Conservation (phyloP, 2,888 invertebrate genomes). For the Parapristionchus giblindavisi region DNA sequence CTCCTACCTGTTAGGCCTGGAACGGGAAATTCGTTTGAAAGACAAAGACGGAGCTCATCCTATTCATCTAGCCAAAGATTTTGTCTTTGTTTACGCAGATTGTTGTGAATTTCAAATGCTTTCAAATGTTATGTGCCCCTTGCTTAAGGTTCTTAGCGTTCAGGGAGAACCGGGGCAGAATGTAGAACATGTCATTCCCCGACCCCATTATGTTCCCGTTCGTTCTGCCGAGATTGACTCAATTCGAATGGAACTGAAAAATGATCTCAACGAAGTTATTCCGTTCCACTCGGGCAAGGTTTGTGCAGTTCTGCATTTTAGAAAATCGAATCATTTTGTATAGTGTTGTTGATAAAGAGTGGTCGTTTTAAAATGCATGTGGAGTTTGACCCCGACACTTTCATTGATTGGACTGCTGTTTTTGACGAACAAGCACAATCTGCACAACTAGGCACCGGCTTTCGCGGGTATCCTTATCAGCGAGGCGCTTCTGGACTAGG, state of each 20-base stretch:
- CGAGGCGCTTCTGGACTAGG: conserved; percentile 13
- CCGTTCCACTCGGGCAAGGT: conserved; percentile 25
- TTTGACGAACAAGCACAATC: conserved; percentile 16
- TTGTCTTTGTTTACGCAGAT: conserved; percentile 23
- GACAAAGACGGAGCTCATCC: conserved; percentile 1
- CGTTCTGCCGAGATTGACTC: conserved; percentile 17
- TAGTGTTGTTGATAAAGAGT: conserved; percentile 24
- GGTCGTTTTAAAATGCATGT: conserved; percentile 17
- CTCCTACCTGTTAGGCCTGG: not conserved
- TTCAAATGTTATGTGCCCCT: conserved; percentile 28
- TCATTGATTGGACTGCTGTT: conserved; percentile 24
- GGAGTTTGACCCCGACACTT: conserved; percentile 21
- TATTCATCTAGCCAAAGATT: conserved; percentile 22
- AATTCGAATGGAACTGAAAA: conserved; percentile 15
- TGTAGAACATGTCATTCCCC: conserved; percentile 7
- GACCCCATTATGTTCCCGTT: conserved; percentile 20
- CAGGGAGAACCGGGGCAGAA: conserved; percentile 14
- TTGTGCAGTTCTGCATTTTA: not conserved
- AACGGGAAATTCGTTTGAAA: conserved; percentile 5
- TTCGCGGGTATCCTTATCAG: conserved; percentile 23
- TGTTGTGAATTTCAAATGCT: conserved; percentile 32
- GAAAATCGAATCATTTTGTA: conserved; percentile 16
- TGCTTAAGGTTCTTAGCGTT: conserved; percentile 8
- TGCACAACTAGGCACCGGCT: conserved; percentile 13
- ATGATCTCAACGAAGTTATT: conserved; percentile 21